Conservation (phyloP, 2,113 vertebrate species). For the Nyctibius bracteatus region DNA sequence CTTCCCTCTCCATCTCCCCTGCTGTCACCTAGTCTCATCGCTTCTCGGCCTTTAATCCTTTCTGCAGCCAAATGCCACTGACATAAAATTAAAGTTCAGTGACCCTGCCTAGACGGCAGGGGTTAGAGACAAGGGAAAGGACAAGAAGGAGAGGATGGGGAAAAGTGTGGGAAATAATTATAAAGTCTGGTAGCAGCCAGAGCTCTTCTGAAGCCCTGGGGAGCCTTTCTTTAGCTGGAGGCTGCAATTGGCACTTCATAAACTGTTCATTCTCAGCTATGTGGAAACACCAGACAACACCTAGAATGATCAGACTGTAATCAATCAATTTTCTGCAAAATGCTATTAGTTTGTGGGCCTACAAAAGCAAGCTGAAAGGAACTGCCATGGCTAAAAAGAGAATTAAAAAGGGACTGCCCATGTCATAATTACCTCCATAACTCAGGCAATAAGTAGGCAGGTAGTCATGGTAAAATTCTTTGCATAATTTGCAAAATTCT, state of each 20-base stretch:
- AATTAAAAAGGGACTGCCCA: not conserved
- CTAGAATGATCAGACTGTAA: conserved; percentile 67
- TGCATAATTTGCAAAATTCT: conserved; percentile 25
- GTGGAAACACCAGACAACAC: conserved; percentile 59
- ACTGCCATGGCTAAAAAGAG: not conserved
- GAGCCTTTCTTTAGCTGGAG: conserved; percentile 61
- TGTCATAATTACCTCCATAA: not conserved
- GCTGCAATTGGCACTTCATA: conserved; percentile 68
- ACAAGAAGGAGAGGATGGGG: conserved; percentile 5
- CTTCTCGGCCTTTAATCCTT: not conserved
- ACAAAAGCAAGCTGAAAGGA: conserved; percentile 53
- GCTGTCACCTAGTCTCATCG: not conserved
- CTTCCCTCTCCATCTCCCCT: not conserved
- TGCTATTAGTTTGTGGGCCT: conserved; percentile 27
- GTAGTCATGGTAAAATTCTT: conserved; percentile 17
- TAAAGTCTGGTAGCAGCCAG: conserved; percentile 37
- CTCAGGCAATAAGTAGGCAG: not conserved
- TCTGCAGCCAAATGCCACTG: conserved; percentile 10
- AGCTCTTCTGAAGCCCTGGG: conserved; percentile 55
- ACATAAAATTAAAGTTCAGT: conserved; percentile 47
- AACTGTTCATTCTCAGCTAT: conserved; percentile 68
- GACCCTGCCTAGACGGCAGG: not conserved
- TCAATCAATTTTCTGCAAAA: conserved; percentile 70
- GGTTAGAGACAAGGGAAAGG: conserved; percentile 14
- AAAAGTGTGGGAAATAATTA: conserved; percentile 53